Evolutionary conservation across 2,113 vertebrate genomes (phyloP).

Genomic region (Nymphicus hollandicus): DNA sequence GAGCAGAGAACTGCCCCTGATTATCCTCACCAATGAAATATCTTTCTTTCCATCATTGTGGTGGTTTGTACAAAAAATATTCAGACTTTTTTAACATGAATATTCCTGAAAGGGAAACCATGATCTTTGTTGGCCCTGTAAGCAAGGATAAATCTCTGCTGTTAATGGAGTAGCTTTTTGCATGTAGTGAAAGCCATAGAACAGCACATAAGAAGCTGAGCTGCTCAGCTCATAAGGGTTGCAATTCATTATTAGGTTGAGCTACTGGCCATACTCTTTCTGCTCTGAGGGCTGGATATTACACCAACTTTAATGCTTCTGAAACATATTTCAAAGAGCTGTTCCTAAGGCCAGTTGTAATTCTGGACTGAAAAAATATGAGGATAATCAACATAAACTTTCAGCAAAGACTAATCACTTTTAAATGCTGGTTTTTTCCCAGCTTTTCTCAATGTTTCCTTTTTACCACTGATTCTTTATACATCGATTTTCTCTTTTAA

Average conservation of each 20-base stretch:
- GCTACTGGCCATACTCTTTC: not conserved
- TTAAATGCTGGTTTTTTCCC: not conserved
- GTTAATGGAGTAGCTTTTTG: not conserved
- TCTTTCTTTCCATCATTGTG: not conserved
- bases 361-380: not conserved
- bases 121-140: not conserved
- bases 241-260: not conserved
- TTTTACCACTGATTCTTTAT: not conserved
- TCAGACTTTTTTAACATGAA: not conserved
- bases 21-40: not conserved
- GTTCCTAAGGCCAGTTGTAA: not conserved
- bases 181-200: not conserved
- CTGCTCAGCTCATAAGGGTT: not conserved
- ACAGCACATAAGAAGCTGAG: not conserved
- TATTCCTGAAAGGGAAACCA: not conserved
- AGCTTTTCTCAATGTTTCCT: not conserved
- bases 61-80: not conserved
- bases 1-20: not conserved
- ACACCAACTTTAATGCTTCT: not conserved
- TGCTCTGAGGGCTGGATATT: not conserved
- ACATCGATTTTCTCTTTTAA: not conserved
- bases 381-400: not conserved
- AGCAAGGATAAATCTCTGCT: not conserved
- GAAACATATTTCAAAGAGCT: not conserved
- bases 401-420: not conserved